These are phyloP conservation scores for Hydrolagus colliei DNA, from an alignment of 2,797 vertebrate genomes.

Conservation along the genomic window DNA sequence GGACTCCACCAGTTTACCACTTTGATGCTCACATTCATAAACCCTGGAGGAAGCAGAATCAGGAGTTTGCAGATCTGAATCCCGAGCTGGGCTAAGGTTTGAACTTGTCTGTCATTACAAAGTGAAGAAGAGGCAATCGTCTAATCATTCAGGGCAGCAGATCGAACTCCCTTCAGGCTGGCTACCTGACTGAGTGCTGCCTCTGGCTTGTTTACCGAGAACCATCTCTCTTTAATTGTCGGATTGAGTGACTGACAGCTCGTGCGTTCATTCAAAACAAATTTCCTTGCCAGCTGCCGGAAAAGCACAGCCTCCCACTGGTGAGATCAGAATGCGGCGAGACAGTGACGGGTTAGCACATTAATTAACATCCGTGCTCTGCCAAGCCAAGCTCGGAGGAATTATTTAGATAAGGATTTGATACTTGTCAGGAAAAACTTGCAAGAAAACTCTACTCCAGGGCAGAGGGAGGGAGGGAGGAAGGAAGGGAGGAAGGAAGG, in stretches of 20 bases:
- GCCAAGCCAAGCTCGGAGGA: background rate
- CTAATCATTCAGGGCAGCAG: background rate
- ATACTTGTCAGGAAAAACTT: background rate
- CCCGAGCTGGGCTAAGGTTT: too few relatives aligned
- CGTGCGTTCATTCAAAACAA: background rate
- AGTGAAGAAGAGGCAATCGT: background rate
- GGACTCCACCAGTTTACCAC: too few relatives aligned
- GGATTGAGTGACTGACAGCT: background rate
- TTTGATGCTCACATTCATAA: too few relatives aligned
- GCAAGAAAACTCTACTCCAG: background rate
- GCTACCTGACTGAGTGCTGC: background rate
- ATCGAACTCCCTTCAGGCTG: background rate
- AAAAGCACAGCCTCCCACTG: background rate
- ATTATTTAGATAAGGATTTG: background rate
- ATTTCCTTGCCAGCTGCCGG: background rate
- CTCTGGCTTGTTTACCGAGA: background rate
- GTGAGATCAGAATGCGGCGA: background rate
- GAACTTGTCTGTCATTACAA: too few relatives aligned
- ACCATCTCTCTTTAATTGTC: background rate
- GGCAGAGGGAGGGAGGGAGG: background rate
- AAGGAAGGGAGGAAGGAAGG: background rate
- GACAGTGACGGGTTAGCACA: background rate
- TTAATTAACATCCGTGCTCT: constrained; percentile 2
- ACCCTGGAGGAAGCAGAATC: too few relatives aligned
- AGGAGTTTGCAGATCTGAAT: too few relatives aligned